A percentile compares a stretch with the other conserved stretches of the same genome.
phyloP scores from a whole-genome alignment of 2,888 invertebrate genomes.

The Nebria brevicollis region DNA sequence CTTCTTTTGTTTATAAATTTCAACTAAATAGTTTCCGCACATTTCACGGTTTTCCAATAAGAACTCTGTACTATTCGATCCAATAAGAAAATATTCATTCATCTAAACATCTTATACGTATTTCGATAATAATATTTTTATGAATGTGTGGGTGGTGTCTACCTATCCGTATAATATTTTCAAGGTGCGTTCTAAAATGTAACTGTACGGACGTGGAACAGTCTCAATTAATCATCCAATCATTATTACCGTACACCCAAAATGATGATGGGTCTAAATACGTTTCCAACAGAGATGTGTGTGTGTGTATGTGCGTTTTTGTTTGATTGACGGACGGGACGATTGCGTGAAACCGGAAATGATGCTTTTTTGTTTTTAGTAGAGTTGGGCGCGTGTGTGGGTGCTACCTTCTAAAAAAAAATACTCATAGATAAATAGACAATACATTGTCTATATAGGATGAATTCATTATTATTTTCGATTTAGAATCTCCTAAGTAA shows the following conservation, averaged over 20 bases:
- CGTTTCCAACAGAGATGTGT: constrained; percentile 3
- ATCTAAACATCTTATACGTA: no score
- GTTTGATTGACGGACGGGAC: constrained; percentile 28
- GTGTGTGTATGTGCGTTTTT: constrained; percentile 7
- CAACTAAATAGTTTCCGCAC: no score
- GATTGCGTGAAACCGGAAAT: constrained; percentile 36
- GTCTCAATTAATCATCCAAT: constrained; percentile 1
- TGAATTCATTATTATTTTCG: no score
- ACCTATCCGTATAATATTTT: not conserved
- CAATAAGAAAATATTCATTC: no score
- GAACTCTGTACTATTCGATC: no score
- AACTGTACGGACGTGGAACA: not conserved
- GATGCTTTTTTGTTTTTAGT: constrained; percentile 24
- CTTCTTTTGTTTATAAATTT: no score
- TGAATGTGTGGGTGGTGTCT: not conserved
- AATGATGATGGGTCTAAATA: not conserved
- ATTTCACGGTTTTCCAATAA: no score
- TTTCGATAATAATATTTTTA: not conserved
- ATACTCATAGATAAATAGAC: not conserved
- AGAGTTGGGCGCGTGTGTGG: constrained; percentile 34
- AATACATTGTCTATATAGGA: not conserved
- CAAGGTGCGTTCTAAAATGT: not conserved
- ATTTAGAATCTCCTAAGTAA: no score
- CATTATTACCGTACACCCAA: not conserved
- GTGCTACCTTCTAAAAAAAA: not conserved